Percentiles rank a stretch among this genome's conserved stretches.
Evolutionary conservation across 1,140 invertebrate genomes (phyloP).

Genomic region (Diachasma alloeum): DNA sequence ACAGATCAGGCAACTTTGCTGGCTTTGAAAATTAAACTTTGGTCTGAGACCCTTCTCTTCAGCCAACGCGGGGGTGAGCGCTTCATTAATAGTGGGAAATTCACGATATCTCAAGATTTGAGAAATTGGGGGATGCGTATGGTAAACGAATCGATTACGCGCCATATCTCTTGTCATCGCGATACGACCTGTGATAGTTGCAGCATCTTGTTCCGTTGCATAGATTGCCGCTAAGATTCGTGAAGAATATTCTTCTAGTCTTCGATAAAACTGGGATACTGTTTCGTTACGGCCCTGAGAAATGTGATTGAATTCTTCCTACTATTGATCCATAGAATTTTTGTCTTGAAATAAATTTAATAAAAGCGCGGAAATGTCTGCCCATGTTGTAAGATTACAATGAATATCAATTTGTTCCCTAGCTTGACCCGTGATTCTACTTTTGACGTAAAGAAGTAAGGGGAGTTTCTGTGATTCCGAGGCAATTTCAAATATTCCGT

Average conservation of each 20-base stretch:
- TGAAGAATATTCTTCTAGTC: slow-evolving; percentile 14
- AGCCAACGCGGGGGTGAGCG: background rate
- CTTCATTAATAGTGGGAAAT: background rate
- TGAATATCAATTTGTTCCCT: slow-evolving; percentile 30
- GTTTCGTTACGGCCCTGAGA: slow-evolving; percentile 16
- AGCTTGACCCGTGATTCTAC: slow-evolving; percentile 23
- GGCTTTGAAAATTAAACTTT: background rate
- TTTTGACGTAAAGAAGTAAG: slow-evolving; percentile 25
- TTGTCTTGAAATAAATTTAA: slow-evolving; percentile 25
- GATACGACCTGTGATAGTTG: background rate
- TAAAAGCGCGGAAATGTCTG: slow-evolving; percentile 29
- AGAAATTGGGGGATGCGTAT: background rate
- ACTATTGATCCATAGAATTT: slow-evolving; percentile 25
- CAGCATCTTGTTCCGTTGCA: background rate
- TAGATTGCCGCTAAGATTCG: background rate
- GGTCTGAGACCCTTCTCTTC: slow-evolving; percentile 1
- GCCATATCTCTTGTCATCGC: no score
- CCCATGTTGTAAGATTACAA: slow-evolving; percentile 24
- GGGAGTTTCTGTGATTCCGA: background rate
- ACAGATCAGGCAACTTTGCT: background rate
- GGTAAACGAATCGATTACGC: no score
- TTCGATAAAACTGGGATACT: slow-evolving; percentile 19
- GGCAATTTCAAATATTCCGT: slow-evolving; percentile 14
- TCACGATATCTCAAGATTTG: slow-evolving; percentile 3
- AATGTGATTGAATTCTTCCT: slow-evolving; percentile 24